A percentile compares a stretch with the other conserved stretches of the same genome.
Conservation (phyloP, 2,797 vertebrate species). For the Arrhamphus sclerolepis region DNA sequence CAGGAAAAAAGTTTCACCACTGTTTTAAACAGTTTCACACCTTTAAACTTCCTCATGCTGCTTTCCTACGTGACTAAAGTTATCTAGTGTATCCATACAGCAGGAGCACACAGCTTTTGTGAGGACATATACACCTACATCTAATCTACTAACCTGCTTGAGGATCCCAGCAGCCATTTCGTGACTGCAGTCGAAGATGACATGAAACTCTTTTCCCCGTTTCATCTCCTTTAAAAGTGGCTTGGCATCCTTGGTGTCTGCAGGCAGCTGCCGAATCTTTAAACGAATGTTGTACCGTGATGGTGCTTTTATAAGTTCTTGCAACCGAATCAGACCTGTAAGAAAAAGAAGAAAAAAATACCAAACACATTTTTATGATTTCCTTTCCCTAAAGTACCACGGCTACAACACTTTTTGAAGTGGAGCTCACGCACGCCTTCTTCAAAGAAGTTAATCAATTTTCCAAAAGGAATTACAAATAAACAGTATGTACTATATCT, state of each 20-base stretch:
- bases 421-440: too few species aligned
- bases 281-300: slow-evolving; percentile 95
- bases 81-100: background rate
- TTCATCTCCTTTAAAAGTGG: slow-evolving; percentile 98
- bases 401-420: too few species aligned
- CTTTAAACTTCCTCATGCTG: background rate
- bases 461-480: too few species aligned
- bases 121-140: background rate
- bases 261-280: slow-evolving; percentile 95
- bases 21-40: too few species aligned
- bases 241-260: slow-evolving; percentile 94
- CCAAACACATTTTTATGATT: too few species aligned
- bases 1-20: too few species aligned
- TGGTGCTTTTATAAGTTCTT: slow-evolving; percentile 98
- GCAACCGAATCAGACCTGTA: slow-evolving; percentile 94
- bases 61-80: background rate
- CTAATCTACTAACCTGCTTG: slow-evolving; percentile 86
- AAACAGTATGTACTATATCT: too few species aligned
- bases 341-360: slow-evolving; percentile 14
- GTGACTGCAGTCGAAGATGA: slow-evolving; percentile 97
- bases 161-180: slow-evolving; percentile 97
- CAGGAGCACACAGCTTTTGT: too few species aligned
- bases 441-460: too few species aligned
- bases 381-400: too few species aligned
- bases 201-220: slow-evolving; percentile 95